Base-by-base conservation (phyloP, 2,797 vertebrate species). In the Eutrigla gurnardus region DNA sequence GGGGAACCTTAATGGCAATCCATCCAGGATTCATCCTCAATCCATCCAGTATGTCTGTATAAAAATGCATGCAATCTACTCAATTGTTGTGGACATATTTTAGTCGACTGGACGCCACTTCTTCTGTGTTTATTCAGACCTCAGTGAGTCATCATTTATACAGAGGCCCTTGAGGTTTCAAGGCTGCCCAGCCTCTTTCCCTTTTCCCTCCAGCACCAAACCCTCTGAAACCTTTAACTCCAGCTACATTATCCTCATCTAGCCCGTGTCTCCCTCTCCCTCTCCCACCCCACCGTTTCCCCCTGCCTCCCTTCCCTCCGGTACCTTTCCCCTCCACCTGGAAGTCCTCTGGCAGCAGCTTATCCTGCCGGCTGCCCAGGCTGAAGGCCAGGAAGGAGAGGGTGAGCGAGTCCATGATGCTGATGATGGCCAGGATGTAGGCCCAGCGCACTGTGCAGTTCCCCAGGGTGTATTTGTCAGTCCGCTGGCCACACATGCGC, bases 381-480 rank as follows among this genome's bases (percentile, higher is more conserved):
- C 97, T 96, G 5, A 99, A 99, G 39, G 96, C 97, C 86, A 99
- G 87, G 91, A 99, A 96, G 85, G 97, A 96, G 77, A 99, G 97
- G 47, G 95, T 95, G 86, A 99, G 94, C 0, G 97, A 96, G 2
- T 99, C 98, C 11, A 98, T 95, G 91, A 99, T 99, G 91, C 96
- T 97, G 75, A 99, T 97, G 92, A 99, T 97, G 89, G 98, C 98
- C 81, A 99, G 94, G 95, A 99, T 98, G 93, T 98, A 99, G 0
- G 98, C 98, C 97, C 97, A 99, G 92, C 98, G 98, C 88, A 99
- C 96, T 0, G 97, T 98, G 92, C 98, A 99, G 88, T 97, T 96
- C 0, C 98, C 98, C 90, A 99, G 92, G 0, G 96, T 95, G 94
- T 99, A 99, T 73, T 99, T 99, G 89, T 97, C 98, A 0, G 98